A percentile compares a stretch with the other conserved stretches of the same genome.
Conservation (phyloP, 2,113 vertebrate species). For the Phasianus colchicus region DNA sequence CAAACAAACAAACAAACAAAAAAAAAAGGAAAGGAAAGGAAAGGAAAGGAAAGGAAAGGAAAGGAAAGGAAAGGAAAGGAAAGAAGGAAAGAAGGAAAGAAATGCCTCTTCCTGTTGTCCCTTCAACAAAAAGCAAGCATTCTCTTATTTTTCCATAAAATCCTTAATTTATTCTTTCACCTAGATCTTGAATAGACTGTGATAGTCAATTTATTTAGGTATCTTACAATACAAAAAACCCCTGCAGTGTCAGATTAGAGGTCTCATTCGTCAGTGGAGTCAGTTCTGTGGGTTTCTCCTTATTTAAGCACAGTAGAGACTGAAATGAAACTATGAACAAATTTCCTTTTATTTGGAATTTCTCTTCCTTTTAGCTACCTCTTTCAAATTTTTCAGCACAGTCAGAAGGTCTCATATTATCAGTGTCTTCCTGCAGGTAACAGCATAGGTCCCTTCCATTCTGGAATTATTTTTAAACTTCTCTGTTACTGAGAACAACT, state of each 20-base stretch:
- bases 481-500: neutral
- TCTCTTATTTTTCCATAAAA: neutral
- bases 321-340: neutral
- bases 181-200: neutral
- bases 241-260: neutral
- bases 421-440: neutral
- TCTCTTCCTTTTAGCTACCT: neutral
- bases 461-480: neutral
- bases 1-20: neutral
- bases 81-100: no score
- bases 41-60: no score
- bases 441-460: neutral
- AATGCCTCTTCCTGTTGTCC: neutral
- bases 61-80: no score
- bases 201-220: accelerated
- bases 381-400: neutral
- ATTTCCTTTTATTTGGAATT: neutral
- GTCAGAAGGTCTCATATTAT: neutral
- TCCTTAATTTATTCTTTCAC: neutral
- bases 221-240: neutral
- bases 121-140: neutral
- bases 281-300: neutral
- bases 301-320: neutral
- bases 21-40: no score
- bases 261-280: neutral